Base-by-base conservation (phyloP, 1,140 invertebrate genomes). In the Pantala flavescens region DNA sequence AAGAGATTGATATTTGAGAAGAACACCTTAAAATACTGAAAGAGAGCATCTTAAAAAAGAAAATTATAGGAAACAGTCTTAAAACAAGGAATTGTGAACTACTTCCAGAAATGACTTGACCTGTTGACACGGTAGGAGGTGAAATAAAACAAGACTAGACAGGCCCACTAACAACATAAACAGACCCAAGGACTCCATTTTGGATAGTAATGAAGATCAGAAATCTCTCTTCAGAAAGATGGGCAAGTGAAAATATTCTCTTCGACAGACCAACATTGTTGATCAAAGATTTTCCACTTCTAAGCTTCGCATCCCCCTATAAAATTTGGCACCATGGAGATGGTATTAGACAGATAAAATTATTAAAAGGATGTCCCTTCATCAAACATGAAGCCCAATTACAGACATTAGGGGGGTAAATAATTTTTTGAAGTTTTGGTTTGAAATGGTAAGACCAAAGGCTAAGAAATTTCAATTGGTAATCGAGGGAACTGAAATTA, bases 91-190 rank as follows among this genome's bases (percentile, higher is more conserved):
- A 36, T 36, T 36, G 28, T 36, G 9, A 36, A 36, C 28, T 36
- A 36, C 28, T 36, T 36, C 9, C 28, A 36, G 28, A 36, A 36
- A 36, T 36, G 28, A 36, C 28, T 36, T 36, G 28, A 36, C 28
- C 28, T 36, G 28, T 36, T 36, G 28, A 36, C 28, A 36, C 9
- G 28, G 28, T 36, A 36, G 9, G 28, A 36, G 28, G 28, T 36
- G 28, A 36, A 21, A 63, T 63, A 21, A 63, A 63, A 14, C 49
- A 63, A 63, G 49, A 63, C 49, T 63, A 63, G 49, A 63, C 49
- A 63, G 49, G 49, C 49, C 49, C 49, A 63, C 49, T 63, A 63
- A 63, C 49, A 63, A 63, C 49, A 63, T 19, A 63, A 63, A 63
- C 49, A 63, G 49, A 16, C 49, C 49, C 49, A 21, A 63, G 49